Evolutionary conservation across 2,797 vertebrate species (phyloP), one percentile per base, ranked within the genome.

Genomic region (Chloroceryle inda): DNA sequence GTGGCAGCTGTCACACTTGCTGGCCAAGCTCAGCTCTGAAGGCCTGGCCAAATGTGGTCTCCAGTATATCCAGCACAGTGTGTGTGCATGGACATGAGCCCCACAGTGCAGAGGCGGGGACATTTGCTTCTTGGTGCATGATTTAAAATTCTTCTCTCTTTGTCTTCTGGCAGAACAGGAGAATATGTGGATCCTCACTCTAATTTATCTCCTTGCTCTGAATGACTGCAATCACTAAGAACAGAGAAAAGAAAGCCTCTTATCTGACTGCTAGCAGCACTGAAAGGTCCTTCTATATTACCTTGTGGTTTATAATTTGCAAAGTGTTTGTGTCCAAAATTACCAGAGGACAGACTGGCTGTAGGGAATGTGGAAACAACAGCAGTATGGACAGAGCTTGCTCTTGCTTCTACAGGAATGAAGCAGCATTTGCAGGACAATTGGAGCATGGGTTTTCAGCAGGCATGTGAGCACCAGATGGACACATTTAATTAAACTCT

Each of bases 271-370:
- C 74, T 84, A 91, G 82, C 64, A 84, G 64, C 78, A 35, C 56
- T 92, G 82, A 85, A 96, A 96, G 38, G 11, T 17, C 49, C 11
- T 33, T 94, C 66, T 92, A 0, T 94, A 6, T 92, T 92, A 68
- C 59, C 24, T 45, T 53, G 77, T 63, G 88, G 83, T 89, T 96
- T 96, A 31, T 56, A 27, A 77, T 95, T 96, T 93, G 85, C 56
- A n/a, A 85, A 47, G 52, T 38, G n/a, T 63, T 85, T 58, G 47
- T 87, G 44, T 79, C 37, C 76, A 79, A 69, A 61, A 61, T 71
- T 59, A 80, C 37, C 40, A 29, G 61, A 69, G n/a, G 67, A 69
- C 50, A 88, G 77, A 56, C 68, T 12, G 24, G 31, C 52, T 73
- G 19, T 18, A 49, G 82, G 53, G 69, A 74, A 35, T 0, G 8